A percentile compares a stretch with the other conserved stretches of the same genome.
Conservation (phyloP, 1,140 invertebrate species). For the Dendroctonus valens region DNA sequence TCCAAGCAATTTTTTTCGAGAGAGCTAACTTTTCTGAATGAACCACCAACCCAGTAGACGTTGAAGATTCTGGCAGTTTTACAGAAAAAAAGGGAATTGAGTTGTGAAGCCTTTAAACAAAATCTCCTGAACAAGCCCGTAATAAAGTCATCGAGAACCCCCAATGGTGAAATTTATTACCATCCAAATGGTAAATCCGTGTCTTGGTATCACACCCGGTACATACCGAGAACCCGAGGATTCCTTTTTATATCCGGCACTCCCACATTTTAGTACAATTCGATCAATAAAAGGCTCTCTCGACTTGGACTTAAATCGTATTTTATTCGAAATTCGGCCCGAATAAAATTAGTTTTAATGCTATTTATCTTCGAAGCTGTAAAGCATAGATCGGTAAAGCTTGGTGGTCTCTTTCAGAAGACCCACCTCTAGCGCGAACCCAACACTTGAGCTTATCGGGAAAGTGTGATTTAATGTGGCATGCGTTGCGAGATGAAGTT, state of each 20-base stretch:
- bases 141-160: slow-evolving; percentile 7
- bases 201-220: slow-evolving; percentile 28
- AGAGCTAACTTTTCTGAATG: no score
- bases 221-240: slow-evolving; percentile 11
- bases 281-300: slow-evolving; percentile 29
- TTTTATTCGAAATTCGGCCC: slow-evolving; percentile 20
- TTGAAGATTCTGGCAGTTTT: no score
- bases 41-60: no score
- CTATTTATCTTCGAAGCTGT: slow-evolving; percentile 23
- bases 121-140: no score
- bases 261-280: slow-evolving; percentile 29
- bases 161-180: slow-evolving; percentile 31
- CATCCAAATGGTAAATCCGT: slow-evolving; percentile 32
- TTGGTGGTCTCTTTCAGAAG: slow-evolving; percentile 11
- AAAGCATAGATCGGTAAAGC: slow-evolving; percentile 21
- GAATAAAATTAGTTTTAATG: slow-evolving; percentile 29
- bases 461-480: no score
- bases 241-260: slow-evolving; percentile 23
- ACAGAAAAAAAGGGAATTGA: no score
- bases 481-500: no score
- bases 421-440: slow-evolving; percentile 12
- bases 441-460: slow-evolving; percentile 1
- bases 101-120: no score
- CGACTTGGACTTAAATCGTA: slow-evolving; percentile 17
- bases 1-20: no score